phyloP scores from a whole-genome alignment of 2,113 vertebrate genomes.

The Sturnira hondurensis region DNA sequence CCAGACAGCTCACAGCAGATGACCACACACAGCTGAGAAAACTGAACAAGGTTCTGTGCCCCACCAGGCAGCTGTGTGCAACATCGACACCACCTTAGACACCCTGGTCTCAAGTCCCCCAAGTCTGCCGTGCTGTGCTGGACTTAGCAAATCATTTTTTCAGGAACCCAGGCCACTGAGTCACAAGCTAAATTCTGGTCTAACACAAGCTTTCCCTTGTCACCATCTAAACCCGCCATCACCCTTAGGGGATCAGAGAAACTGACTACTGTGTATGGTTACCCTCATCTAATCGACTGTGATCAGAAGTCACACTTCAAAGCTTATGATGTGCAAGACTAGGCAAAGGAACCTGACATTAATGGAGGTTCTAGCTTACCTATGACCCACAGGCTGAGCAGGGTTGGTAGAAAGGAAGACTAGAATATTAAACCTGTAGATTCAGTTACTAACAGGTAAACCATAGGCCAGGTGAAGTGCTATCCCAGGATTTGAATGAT shows the following conservation, averaged over 20 bases:
- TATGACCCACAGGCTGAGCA: background rate
- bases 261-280: background rate
- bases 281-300: background rate
- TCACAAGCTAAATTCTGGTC: background rate
- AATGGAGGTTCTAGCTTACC: background rate
- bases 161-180: background rate
- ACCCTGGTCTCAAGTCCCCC: background rate
- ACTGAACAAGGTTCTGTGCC: background rate
- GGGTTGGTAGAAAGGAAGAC: background rate
- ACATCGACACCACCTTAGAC: background rate
- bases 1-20: background rate
- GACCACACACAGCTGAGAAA: background rate
- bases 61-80: background rate
- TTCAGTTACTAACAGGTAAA: background rate
- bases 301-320: background rate
- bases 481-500: background rate
- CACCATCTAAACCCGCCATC: background rate
- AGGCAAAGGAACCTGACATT: background rate
- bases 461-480: background rate
- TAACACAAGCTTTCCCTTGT: background rate
- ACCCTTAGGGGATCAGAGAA: background rate
- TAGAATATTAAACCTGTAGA: background rate
- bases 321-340: background rate
- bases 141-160: background rate
- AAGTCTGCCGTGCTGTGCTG: background rate